phyloP scores from a whole-genome alignment of 2,888 invertebrate genomes.

The Trichopoda pennipes region DNA sequence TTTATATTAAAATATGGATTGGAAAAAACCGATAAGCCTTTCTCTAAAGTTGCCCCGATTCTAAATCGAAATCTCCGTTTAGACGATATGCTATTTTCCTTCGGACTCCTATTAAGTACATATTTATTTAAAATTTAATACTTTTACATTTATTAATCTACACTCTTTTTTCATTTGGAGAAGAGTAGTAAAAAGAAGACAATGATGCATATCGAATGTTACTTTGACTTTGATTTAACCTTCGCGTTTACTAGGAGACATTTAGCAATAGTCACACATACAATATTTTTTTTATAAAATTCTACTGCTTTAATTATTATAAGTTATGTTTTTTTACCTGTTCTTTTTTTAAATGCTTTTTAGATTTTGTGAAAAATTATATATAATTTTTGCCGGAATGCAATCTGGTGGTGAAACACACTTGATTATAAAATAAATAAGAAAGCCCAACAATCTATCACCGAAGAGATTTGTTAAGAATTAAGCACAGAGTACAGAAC shows the following conservation, averaged over 20 bases:
- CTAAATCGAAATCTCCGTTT: too few relatives aligned
- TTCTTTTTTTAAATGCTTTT: slow-evolving; percentile 52
- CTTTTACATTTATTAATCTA: too few relatives aligned
- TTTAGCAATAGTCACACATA: not conserved
- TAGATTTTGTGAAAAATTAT: slow-evolving; percentile 13
- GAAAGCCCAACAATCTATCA: not conserved
- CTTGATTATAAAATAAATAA: not conserved
- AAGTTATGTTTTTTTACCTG: slow-evolving; percentile 36
- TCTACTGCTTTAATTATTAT: not conserved
- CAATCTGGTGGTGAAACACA: slow-evolving; percentile 42
- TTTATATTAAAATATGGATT: too few relatives aligned
- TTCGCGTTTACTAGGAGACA: slow-evolving; percentile 53
- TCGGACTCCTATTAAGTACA: too few relatives aligned
- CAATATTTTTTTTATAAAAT: not conserved
- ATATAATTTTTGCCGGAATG: slow-evolving; percentile 56
- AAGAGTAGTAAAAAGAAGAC: too few relatives aligned
- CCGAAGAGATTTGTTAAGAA: slow-evolving; percentile 54
- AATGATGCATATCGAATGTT: not conserved
- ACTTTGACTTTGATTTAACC: slow-evolving; percentile 71
- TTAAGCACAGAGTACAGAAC: too few relatives aligned
- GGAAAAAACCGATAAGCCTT: too few relatives aligned
- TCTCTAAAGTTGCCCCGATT: too few relatives aligned
- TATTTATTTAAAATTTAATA: too few relatives aligned
- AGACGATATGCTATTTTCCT: too few relatives aligned
- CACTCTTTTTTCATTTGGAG: too few relatives aligned